These are phyloP conservation scores for Poeciliopsis turneri DNA, from an alignment of 2,797 vertebrate species.

Conservation along the genomic window DNA sequence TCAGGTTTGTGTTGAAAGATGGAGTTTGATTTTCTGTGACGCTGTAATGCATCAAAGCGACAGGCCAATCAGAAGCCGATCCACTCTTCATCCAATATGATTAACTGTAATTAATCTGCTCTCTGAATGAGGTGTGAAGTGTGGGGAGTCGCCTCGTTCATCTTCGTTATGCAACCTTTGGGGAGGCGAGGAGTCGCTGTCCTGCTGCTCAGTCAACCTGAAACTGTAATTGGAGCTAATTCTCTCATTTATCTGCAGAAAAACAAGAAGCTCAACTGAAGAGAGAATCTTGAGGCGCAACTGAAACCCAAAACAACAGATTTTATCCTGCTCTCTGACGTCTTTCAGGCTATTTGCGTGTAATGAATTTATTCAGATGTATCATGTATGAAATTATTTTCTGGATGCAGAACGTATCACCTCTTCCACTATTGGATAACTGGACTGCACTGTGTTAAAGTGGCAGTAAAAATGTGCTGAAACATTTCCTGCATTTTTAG, in stretches of 20 bases:
- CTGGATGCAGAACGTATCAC: background rate
- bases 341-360: background rate
- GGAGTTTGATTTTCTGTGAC: slow-evolving; percentile 38
- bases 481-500: background rate
- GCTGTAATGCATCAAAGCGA: slow-evolving; percentile 71
- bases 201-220: slow-evolving; percentile 18
- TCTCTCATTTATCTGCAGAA: slow-evolving; percentile 2
- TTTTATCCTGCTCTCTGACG: background rate
- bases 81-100: slow-evolving; percentile 63
- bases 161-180: slow-evolving; percentile 62
- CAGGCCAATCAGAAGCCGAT: slow-evolving; percentile 61
- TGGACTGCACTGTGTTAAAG: background rate
- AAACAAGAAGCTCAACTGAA: background rate
- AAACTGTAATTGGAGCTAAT: slow-evolving; percentile 7
- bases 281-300: background rate
- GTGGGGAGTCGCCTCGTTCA: slow-evolving; percentile 61
- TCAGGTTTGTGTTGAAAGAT: slow-evolving; percentile 8
- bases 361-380: background rate
- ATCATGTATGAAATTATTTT: background rate
- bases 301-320: background rate
- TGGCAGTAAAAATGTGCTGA: background rate
- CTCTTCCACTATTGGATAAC: background rate
- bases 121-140: slow-evolving; percentile 49
- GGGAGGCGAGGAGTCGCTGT: slow-evolving; percentile 2
- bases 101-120: slow-evolving; percentile 76